Conservation (phyloP, 2,797 vertebrate genomes). For the Hypotaenidia philippensis region DNA sequence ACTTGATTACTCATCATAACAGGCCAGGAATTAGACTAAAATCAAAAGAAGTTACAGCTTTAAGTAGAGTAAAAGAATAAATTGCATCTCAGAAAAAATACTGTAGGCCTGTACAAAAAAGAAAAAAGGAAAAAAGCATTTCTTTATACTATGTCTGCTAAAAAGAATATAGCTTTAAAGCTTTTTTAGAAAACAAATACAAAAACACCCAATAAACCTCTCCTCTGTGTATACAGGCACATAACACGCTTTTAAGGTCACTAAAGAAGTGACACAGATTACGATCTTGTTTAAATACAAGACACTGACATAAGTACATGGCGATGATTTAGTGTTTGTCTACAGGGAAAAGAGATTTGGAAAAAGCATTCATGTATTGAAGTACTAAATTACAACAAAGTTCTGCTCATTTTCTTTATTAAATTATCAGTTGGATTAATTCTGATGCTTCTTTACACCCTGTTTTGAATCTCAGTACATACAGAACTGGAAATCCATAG, state of each 20-base stretch:
- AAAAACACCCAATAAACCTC: neutral
- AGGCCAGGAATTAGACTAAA: neutral
- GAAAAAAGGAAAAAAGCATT: neutral
- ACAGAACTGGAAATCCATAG: neutral
- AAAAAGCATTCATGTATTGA: neutral
- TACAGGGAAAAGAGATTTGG: neutral
- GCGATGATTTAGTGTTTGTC: neutral
- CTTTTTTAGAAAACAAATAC: no score
- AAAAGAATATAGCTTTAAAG: neutral
- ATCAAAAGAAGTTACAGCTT: neutral
- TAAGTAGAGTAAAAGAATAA: neutral
- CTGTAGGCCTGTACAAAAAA: neutral
- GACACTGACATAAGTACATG: neutral
- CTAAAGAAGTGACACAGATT: neutral
- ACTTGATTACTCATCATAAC: constrained; percentile 26
- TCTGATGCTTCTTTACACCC: neutral
- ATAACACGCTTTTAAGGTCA: neutral
- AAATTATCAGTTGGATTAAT: neutral
- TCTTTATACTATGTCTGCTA: neutral
- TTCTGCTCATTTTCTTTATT: neutral
- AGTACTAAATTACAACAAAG: neutral
- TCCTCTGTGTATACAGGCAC: neutral
- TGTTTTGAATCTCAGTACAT: neutral
- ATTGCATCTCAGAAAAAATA: neutral
- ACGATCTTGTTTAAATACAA: neutral